Percentiles rank a stretch among this genome's conserved stretches.
These are phyloP conservation scores for Drosophila paranaensis DNA, from an alignment of 2,888 invertebrate species.

Conservation along the genomic window DNA sequence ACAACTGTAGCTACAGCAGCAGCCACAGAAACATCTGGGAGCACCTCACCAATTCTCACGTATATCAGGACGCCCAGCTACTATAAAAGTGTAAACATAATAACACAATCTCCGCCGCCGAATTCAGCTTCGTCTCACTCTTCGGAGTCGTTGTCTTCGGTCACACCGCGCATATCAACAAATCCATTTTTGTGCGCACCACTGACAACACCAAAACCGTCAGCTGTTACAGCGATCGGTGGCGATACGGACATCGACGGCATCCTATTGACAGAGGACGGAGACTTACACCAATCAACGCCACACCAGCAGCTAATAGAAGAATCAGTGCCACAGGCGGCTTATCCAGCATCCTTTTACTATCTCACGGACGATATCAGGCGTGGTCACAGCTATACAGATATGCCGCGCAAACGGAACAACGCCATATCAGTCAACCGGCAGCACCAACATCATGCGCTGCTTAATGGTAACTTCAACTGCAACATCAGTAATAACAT, in stretches of 20 bases:
- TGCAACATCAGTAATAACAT: conserved; percentile 44
- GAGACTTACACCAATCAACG: conserved; percentile 13
- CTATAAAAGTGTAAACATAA: conserved; percentile 78
- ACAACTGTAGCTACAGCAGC: conserved; percentile 21
- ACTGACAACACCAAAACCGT: conserved; percentile 48
- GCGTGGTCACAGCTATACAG: conserved; percentile 54
- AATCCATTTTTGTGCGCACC: conserved; percentile 83
- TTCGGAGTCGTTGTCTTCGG: conserved; percentile 84
- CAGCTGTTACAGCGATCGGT: background rate
- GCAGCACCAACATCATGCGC: conserved; percentile 60
- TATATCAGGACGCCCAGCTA: conserved; percentile 63
- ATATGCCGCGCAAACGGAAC: conserved; percentile 83
- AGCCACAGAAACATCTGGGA: conserved; percentile 41
- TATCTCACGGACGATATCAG: conserved; percentile 71
- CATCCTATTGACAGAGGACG: conserved; percentile 32
- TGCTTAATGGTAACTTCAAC: conserved; percentile 10
- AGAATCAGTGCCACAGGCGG: conserved; percentile 63
- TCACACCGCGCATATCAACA: conserved; percentile 84
- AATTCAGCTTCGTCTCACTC: conserved; percentile 83
- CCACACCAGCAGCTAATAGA: conserved; percentile 24
- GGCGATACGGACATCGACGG: conserved; percentile 32
- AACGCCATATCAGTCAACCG: conserved; percentile 51
- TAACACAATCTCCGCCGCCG: conserved; percentile 83
- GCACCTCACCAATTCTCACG: conserved; percentile 33
- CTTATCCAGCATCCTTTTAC: conserved; percentile 76